Conservation (phyloP, 2,888 invertebrate species). For the Drosophila colorata region DNA sequence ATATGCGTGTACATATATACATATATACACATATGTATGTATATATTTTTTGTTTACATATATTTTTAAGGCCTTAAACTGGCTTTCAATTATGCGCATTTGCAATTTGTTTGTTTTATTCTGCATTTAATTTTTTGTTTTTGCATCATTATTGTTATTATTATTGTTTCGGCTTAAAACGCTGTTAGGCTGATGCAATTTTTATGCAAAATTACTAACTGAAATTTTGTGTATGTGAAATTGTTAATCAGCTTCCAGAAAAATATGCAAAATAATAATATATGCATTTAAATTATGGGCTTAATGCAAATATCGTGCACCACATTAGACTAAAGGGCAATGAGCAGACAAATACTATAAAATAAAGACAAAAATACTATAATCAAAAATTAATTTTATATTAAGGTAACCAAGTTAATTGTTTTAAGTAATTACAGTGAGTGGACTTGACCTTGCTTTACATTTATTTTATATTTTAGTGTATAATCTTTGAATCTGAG, state of each 20-base stretch:
- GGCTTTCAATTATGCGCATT: constrained; percentile 73
- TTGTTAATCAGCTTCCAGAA: constrained; percentile 50
- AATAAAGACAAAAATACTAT: background rate
- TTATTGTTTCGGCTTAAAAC: constrained; percentile 30
- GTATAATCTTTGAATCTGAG: constrained; percentile 29
- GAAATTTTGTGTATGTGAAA: constrained; percentile 46
- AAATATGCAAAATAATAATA: constrained; percentile 35
- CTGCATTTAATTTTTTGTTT: constrained; percentile 38
- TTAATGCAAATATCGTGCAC: constrained; percentile 66
- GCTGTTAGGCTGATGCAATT: constrained; percentile 73
- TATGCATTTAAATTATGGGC: constrained; percentile 68
- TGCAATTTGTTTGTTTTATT: constrained; percentile 61
- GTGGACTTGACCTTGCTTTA: constrained; percentile 14
- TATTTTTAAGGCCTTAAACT: constrained; percentile 49
- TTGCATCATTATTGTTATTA: constrained; percentile 17
- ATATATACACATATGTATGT: constrained; percentile 35
- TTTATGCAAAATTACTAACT: constrained; percentile 73
- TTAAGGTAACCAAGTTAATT: background rate
- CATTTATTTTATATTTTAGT: constrained; percentile 16
- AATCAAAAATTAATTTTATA: constrained; percentile 1
- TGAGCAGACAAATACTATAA: constrained; percentile 55
- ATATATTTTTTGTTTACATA: constrained; percentile 9
- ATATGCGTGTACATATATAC: constrained; percentile 8
- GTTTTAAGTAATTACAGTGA: background rate
- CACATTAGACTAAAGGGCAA: constrained; percentile 67